These are phyloP conservation scores for Odiellus spinosus DNA, from an alignment of 2,888 invertebrate species.

Conservation along the genomic window DNA sequence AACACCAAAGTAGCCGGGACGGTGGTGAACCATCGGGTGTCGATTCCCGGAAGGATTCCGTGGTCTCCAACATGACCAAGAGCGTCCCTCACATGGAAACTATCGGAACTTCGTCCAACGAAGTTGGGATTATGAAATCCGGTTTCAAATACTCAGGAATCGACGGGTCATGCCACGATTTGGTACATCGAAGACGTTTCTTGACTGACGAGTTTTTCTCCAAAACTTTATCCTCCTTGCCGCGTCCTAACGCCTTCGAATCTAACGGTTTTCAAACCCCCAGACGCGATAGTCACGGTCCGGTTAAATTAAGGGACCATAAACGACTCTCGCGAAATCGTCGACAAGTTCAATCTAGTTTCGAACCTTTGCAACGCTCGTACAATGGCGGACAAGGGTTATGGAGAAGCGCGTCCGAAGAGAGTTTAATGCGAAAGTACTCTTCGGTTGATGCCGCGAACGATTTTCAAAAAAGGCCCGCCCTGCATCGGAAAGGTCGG, in stretches of 20 bases:
- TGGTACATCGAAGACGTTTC: slow-evolving; percentile 16
- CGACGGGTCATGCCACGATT: slow-evolving; percentile 20
- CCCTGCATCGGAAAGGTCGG: slow-evolving; percentile 24
- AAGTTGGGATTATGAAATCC: background rate
- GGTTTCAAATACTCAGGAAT: slow-evolving; percentile 13
- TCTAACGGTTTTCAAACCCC: background rate
- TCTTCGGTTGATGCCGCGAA: slow-evolving; percentile 7
- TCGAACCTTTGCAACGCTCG: too few species aligned
- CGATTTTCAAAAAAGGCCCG: slow-evolving; percentile 20
- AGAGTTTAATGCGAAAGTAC: slow-evolving; percentile 23
- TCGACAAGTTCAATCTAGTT: too few species aligned
- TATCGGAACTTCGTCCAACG: slow-evolving; percentile 13
- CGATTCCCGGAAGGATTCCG: slow-evolving; percentile 7
- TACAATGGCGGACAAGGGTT: slow-evolving; percentile 15
- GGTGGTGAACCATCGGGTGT: slow-evolving; percentile 23
- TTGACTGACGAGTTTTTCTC: slow-evolving; percentile 10
- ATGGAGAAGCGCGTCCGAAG: slow-evolving; percentile 32
- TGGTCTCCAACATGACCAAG: slow-evolving; percentile 14
- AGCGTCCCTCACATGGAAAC: slow-evolving; percentile 19
- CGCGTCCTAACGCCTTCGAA: background rate
- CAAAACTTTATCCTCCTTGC: background rate
- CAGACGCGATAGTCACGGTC: background rate
- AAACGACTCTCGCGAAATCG: background rate
- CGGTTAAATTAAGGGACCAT: background rate
- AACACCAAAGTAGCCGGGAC: slow-evolving; percentile 34